Evolutionary conservation across 2,888 invertebrate species (phyloP), one percentile per base, ranked within the genome.

Genomic region (Cephus pygmeus): DNA sequence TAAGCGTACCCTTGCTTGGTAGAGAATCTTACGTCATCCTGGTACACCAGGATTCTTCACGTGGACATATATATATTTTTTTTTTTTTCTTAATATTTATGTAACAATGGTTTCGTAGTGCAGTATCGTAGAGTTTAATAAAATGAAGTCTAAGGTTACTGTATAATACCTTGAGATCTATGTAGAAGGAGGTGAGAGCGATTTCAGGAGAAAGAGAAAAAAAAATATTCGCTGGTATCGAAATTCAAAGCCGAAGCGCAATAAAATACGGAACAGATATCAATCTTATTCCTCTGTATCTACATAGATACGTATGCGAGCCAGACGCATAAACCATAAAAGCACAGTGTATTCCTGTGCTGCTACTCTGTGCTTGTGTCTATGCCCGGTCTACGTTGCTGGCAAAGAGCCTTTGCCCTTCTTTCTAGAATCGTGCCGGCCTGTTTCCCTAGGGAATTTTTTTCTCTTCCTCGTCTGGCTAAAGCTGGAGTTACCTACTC

Each of bases 281-380:
- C 76, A 73, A 76, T 74, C 69, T 74, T 74, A 74, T 79, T 76
- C 34, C n/a, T 76, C 36, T 76, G 56, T 36, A 76, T 78, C 36
- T 35, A 33, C 35, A 34, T 15, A 6, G 30, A 23, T 30, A 31
- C 35, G 75, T 75, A 78, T 76, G 75, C 71, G 79, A 75, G 79
- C 85, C 83, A 87, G 86, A 85, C 87, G 85, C 87, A 87, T 88
- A 88, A 88, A 88, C 86, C 85, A 85, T 84, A 84, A 86, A 83
- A 83, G 85, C 87, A 77, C 80, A 34, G 69, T 77, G 34, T 69
- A 56, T 56, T 23, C 9, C 56, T 15, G 56, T 56, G 56, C 56
- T 23, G 56, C 15, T 56, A 56, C 23, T 56, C 23, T 23, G 23
- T 23, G 56, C 23, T 23, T 9, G 56, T 56, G 56, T 56, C 56